Evolutionary conservation across 2,113 vertebrate genomes (phyloP), one percentile per base, ranked within the genome.

Genomic region (Vicugna pacos): DNA sequence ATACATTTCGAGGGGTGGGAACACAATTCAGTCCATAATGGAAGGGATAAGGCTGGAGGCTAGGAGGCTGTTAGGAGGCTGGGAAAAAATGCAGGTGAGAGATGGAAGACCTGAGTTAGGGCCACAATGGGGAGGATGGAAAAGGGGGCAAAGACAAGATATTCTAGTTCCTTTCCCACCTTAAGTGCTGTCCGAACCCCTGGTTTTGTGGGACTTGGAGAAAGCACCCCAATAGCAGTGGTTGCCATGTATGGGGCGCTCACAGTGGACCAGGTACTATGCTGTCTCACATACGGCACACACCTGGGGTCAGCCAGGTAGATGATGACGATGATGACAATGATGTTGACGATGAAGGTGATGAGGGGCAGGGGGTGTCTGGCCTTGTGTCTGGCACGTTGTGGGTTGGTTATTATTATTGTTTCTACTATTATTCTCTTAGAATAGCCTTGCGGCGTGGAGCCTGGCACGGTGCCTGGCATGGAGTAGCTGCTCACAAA

Each of bases 231-330:
- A 3, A 0, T 2, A 4, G 58, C 32, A 58, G 12, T 3, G 64
- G 54, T 12, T 0, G 0, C 67, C 17, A 1, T 0, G 7, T 10
- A 14, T n/a, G 0, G 6, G 35, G 64, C 0, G 2, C 14, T 42
- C 15, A 9, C 13, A 8, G 3, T 1, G n/a, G 28, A 13, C 46
- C 32, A 15, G 56, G 2, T 0, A 1, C 76, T 54, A 2, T 2
- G 64, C 32, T 38, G 38, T 42, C 38, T 42, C 38, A 42, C 14
- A 0, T 1, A 6, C 0, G 3, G 77, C 14, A 6, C 2, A 0
- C 48, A 11, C 52, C 62, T 4, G 30, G 10, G 2, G 72, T 32
- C 3, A 10, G 56, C 15, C 2, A 4, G 72, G 60, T 7, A 1
- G 52, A 48, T 14, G 87, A 11, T 30, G 50, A 10, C 0, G 62